Conservation (phyloP, 2,113 vertebrate species). For the Herpetotheres cachinnans region DNA sequence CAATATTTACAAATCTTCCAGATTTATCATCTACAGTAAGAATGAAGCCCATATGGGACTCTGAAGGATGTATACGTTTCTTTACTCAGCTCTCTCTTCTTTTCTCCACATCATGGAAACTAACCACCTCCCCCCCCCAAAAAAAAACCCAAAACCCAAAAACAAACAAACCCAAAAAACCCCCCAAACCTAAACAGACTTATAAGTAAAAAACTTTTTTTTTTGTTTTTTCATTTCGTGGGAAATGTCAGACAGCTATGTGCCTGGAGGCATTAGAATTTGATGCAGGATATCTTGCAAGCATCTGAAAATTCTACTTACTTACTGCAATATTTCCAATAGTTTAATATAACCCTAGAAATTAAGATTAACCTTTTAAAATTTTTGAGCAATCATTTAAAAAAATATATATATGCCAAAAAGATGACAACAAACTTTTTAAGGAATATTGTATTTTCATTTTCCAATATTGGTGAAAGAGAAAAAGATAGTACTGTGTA, state of each 20-base stretch:
- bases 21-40: neutral
- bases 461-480: neutral
- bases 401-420: neutral
- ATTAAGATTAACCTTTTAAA: neutral
- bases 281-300: neutral
- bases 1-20: neutral
- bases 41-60: neutral
- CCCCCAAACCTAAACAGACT: neutral
- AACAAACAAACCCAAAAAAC: too few species aligned
- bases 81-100: neutral
- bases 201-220: neutral
- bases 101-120: neutral
- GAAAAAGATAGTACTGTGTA: neutral
- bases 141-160: too few species aligned
- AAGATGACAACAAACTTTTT: neutral
- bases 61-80: neutral
- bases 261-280: neutral
- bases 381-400: neutral
- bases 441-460: neutral
- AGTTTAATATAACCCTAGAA: neutral
- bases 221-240: neutral
- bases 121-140: neutral
- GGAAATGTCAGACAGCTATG: neutral
- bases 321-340: neutral
- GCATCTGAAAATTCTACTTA: neutral